phyloP scores from a whole-genome alignment of 2,797 vertebrate genomes.

The Anas bahamensis region DNA sequence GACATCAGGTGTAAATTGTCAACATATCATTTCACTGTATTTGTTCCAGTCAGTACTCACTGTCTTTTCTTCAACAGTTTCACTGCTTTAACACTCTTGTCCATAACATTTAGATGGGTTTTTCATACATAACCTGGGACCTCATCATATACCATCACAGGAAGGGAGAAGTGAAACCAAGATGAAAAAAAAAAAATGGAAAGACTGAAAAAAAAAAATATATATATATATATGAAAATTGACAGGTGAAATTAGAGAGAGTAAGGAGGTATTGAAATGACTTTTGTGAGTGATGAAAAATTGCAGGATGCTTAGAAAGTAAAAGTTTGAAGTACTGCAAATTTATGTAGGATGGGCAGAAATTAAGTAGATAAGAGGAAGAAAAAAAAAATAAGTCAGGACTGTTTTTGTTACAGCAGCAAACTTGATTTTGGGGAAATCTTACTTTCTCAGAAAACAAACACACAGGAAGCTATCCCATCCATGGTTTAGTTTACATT shows the following conservation, averaged over 20 bases:
- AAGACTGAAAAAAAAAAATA: background rate
- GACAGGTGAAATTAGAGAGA: background rate
- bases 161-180: background rate
- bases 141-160: background rate
- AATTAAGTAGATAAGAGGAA: background rate
- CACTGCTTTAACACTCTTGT: background rate
- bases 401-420: background rate
- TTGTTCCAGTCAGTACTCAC: background rate
- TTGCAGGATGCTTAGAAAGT: background rate
- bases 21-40: background rate
- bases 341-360: background rate
- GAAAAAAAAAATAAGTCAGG: background rate
- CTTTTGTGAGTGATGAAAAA: background rate
- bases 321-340: background rate
- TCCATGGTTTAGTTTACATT: background rate
- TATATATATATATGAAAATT: background rate
- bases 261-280: background rate
- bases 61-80: background rate
- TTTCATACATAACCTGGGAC: background rate
- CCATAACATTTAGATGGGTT: background rate
- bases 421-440: background rate
- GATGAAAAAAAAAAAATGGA: background rate
- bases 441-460: background rate
- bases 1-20: background rate
- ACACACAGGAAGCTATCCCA: background rate